Evolutionary conservation across 2,797 vertebrate genomes (phyloP), one percentile per base, ranked within the genome.

Genomic region (Hemitrygon akajei): DNA sequence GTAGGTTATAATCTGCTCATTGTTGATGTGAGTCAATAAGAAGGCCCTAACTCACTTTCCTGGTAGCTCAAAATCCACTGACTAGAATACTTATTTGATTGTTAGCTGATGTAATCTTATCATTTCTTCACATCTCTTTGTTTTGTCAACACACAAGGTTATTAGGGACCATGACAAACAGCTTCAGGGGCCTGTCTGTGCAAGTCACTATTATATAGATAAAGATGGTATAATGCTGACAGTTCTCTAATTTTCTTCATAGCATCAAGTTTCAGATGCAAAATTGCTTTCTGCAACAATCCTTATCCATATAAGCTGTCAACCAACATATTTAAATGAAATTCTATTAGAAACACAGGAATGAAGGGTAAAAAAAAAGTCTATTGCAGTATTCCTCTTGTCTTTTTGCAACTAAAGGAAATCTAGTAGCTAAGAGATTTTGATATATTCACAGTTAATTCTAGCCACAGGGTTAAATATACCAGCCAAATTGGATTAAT

Each of bases 141-240:
- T 91, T 91, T 91, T 18, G 18, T 69, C 87, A 91, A 22, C 20
- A 7, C 16, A 56, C 60, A 87, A 87, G 58, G 12, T 40, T 91
- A 91, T 91, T 91, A 71, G 34, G 63, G 34, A 71, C 60, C n/a
- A 71, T 91, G 63, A 30, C 63, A 91, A 71, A 91, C n/a, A 69
- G 87, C 87, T 91, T 91, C n/a, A 40, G 63, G 87, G 34, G 87
- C 18, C n/a, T 89, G 63, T 37, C 87, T 69, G 30, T 69, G 87
- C 12, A 91, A 91, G n/a, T 91, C 18, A 37, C 30, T 37, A 16
- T 34, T 69, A n/a, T 91, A 40, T 5, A 40, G 87, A 91, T 71
- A 91, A 91, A 71, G n/a, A 71, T 71, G 87, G 87, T 69, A 63
- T 66, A 22, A 71, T 71, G 34, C 12, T 91, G 87, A 40, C 63